These are phyloP conservation scores for Lithosia quadra DNA, from an alignment of 2,888 invertebrate genomes.

Conservation along the genomic window DNA sequence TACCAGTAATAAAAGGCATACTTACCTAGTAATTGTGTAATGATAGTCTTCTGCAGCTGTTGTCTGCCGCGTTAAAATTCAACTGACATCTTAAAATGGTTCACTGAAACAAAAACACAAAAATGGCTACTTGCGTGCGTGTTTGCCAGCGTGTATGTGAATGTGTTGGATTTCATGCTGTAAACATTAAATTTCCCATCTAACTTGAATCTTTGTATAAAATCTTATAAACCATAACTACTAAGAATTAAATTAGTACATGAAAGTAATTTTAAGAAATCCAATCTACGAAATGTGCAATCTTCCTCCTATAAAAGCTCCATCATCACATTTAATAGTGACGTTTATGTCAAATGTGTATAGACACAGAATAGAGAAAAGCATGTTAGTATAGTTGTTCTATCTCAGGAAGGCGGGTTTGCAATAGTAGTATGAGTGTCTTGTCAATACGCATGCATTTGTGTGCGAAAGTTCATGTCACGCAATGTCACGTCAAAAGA, in stretches of 20 bases:
- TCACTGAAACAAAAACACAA: neutral
- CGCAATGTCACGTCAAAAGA: too few relatives aligned
- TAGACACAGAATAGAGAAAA: neutral
- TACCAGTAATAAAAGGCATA: too few relatives aligned
- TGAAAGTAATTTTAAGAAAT: neutral
- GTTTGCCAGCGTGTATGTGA: neutral
- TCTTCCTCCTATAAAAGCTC: neutral
- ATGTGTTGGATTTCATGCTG: neutral
- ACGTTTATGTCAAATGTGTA: constrained; percentile 8
- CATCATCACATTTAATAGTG: constrained; percentile 2
- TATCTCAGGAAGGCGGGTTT: too few relatives aligned
- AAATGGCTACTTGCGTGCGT: neutral
- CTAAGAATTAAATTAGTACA: neutral
- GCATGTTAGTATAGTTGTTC: neutral
- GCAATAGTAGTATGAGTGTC: too few relatives aligned
- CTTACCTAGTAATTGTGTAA: neutral
- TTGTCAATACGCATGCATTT: too few relatives aligned
- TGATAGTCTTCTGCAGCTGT: neutral
- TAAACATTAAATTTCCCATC: too few relatives aligned
- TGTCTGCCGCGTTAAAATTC: neutral
- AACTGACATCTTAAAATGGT: neutral
- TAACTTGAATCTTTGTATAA: neutral
- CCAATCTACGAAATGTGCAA: constrained; percentile 2
- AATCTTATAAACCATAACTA: neutral
- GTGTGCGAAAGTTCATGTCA: too few relatives aligned